A percentile compares a stretch with the other conserved stretches of the same genome.
Conservation (phyloP, 2,113 vertebrate genomes). For the Archocentrus centrarchus region DNA sequence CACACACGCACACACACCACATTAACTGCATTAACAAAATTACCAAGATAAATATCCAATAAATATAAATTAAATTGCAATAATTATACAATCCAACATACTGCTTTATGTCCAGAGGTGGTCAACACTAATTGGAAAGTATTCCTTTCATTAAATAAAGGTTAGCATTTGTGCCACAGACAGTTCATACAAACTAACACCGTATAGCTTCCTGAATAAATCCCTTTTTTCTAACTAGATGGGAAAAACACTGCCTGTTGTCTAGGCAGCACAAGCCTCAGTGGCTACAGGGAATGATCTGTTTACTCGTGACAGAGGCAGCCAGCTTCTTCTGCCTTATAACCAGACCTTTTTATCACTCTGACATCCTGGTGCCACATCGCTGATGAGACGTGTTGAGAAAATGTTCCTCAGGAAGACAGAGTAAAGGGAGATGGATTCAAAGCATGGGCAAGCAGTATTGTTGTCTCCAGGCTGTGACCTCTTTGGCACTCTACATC, state of each 20-base stretch:
- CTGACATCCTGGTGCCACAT: conserved; percentile 58
- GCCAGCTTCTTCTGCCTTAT: conserved; percentile 44
- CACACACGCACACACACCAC: neutral
- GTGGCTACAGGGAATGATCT: neutral
- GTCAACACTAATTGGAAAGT: neutral
- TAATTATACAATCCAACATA: neutral
- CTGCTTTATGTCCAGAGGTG: neutral
- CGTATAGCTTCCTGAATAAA: neutral
- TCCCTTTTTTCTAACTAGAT: neutral
- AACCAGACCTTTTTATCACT: conserved; percentile 66
- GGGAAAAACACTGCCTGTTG: neutral
- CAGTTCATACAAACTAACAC: neutral
- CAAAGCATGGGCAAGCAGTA: conserved; percentile 20
- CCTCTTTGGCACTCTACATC: conserved; percentile 43
- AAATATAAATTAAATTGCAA: neutral
- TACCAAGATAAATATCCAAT: neutral
- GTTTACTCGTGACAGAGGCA: conserved; percentile 36
- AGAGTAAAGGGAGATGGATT: conserved; percentile 34
- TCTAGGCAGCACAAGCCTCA: conserved; percentile 13
- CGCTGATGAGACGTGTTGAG: conserved; percentile 48
- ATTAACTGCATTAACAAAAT: neutral
- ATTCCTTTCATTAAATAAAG: neutral
- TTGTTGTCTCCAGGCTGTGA: conserved; percentile 53
- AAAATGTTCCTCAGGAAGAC: conserved; percentile 47
- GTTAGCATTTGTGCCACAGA: neutral